These are phyloP conservation scores for Solen grandis DNA, from an alignment of 1,140 invertebrate genomes.

Conservation along the genomic window DNA sequence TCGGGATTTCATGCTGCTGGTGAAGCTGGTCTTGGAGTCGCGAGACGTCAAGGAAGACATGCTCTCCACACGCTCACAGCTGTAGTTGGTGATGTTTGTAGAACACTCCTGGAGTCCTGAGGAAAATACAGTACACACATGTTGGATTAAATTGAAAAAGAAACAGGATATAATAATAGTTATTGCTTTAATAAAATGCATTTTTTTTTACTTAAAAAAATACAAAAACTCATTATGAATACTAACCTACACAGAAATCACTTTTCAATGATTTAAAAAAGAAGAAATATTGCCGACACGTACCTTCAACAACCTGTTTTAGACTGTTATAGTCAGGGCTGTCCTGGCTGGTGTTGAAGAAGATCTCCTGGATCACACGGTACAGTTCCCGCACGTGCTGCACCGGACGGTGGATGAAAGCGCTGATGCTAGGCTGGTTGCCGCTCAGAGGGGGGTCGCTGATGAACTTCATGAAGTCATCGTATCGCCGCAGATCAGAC, in stretches of 20 bases:
- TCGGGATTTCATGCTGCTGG: slow-evolving; percentile 58
- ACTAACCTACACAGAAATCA: no score
- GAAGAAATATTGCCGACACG: neutral
- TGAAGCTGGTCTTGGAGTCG: slow-evolving; percentile 52
- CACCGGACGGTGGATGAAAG: slow-evolving; percentile 73
- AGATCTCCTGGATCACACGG: slow-evolving; percentile 70
- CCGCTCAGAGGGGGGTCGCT: slow-evolving; percentile 62
- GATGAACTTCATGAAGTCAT: slow-evolving; percentile 75
- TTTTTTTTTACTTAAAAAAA: no score
- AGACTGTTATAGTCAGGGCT: slow-evolving; percentile 68
- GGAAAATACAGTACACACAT: no score
- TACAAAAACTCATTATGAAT: neutral
- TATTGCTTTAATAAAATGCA: no score
- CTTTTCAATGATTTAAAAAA: neutral
- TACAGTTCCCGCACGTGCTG: slow-evolving; percentile 76
- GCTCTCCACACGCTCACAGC: slow-evolving; percentile 70
- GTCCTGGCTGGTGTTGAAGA: slow-evolving; percentile 62
- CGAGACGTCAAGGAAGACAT: slow-evolving; percentile 68
- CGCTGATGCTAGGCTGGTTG: slow-evolving; percentile 71
- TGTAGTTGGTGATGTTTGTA: slow-evolving; percentile 72
- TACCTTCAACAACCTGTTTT: slow-evolving; percentile 74
- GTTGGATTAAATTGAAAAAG: no score
- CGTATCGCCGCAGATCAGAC: slow-evolving; percentile 63
- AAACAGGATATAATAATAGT: no score
- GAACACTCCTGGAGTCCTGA: slow-evolving; percentile 71